These are phyloP conservation scores for Zootoca vivipara DNA, from an alignment of 2,113 vertebrate genomes.

Conservation along the genomic window DNA sequence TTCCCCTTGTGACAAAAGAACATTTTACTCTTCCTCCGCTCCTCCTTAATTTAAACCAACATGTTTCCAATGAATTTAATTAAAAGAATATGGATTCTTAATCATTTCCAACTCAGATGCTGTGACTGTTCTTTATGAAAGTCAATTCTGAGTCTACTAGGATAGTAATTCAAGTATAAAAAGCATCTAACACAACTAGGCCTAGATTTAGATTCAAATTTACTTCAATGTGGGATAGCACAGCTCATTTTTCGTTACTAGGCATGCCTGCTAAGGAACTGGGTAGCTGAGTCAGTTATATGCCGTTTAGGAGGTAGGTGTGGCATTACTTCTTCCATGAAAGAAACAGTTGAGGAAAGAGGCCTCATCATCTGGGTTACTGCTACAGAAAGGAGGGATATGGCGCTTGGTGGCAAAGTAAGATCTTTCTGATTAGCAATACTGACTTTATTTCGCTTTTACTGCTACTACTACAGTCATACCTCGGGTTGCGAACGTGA, in stretches of 20 bases:
- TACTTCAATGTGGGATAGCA: background rate
- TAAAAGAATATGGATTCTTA: background rate
- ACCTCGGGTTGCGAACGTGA: too few species aligned
- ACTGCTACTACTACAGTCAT: background rate
- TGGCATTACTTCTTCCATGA: background rate
- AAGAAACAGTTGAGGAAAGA: background rate
- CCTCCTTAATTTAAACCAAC: conserved; percentile 18
- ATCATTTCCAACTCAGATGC: background rate
- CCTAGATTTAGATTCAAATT: background rate
- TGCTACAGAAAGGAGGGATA: background rate
- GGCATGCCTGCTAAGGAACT: background rate
- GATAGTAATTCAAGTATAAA: background rate
- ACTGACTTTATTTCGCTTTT: background rate
- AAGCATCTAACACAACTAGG: background rate
- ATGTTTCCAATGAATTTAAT: background rate
- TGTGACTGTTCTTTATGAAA: background rate
- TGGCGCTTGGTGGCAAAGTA: background rate
- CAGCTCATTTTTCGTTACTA: background rate
- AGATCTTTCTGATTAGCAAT: background rate
- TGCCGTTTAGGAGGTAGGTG: background rate
- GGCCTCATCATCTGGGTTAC: background rate
- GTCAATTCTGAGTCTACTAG: background rate
- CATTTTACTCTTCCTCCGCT: background rate
- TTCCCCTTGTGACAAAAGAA: background rate
- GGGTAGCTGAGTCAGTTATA: background rate